Percentiles rank a stretch among this genome's conserved stretches.
phyloP scores from a whole-genome alignment of 2,113 vertebrate genomes.

The Lutjanus erythropterus region DNA sequence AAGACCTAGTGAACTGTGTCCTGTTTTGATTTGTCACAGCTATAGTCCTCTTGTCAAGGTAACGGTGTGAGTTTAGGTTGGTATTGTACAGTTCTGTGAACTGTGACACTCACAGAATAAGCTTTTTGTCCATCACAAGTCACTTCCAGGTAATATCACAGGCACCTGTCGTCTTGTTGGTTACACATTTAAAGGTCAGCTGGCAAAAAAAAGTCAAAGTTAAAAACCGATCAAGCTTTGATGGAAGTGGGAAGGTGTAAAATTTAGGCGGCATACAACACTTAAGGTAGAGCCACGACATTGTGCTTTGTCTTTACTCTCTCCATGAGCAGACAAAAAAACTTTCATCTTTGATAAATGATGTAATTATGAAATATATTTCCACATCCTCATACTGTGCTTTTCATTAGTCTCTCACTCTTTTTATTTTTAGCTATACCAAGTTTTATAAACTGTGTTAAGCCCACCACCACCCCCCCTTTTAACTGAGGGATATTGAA shows the following conservation, averaged over 20 bases:
- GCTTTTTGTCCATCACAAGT: neutral
- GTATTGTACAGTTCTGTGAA: neutral
- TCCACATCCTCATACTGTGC: no score
- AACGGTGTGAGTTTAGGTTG: neutral
- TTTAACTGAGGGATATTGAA: no score
- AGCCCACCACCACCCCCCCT: no score
- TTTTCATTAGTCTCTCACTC: no score
- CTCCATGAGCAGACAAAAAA: no score
- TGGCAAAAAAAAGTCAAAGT: neutral
- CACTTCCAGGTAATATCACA: neutral
- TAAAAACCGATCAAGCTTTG: neutral
- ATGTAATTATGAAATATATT: no score
- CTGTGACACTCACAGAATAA: neutral
- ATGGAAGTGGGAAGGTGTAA: neutral
- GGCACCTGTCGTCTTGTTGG: slow-evolving; percentile 8
- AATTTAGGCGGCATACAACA: neutral
- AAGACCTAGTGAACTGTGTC: neutral
- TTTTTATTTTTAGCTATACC: no score
- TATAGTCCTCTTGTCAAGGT: neutral
- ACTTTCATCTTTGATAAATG: no score
- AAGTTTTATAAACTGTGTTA: no score
- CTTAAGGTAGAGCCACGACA: neutral
- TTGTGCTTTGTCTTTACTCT: neutral
- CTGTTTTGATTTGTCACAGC: slow-evolving; percentile 11
- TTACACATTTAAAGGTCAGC: slow-evolving; percentile 34